These are phyloP conservation scores for Teinopalpus imperialis DNA, from an alignment of 2,888 invertebrate genomes.

Conservation along the genomic window DNA sequence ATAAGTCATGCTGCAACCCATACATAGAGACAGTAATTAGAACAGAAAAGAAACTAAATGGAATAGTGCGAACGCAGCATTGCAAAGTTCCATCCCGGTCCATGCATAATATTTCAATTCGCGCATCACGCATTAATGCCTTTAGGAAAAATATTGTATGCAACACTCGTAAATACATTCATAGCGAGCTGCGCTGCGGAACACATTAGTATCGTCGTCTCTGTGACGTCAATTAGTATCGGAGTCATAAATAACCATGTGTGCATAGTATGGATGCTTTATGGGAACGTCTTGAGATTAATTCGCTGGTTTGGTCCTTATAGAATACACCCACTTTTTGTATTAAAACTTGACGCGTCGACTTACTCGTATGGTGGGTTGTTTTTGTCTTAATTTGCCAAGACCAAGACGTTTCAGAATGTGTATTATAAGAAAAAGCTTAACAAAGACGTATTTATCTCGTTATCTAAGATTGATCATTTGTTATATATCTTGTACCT, in stretches of 20 bases:
- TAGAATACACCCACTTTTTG: constrained; percentile 19
- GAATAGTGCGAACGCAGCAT: constrained; percentile 37
- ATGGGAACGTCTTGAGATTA: constrained; percentile 20
- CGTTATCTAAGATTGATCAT: not conserved
- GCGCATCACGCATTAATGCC: constrained; percentile 64
- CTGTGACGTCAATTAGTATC: constrained; percentile 59
- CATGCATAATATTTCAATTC: constrained; percentile 60
- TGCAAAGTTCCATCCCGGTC: constrained; percentile 37
- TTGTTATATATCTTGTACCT: constrained; percentile 1
- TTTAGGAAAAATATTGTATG: constrained; percentile 66
- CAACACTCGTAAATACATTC: constrained; percentile 53
- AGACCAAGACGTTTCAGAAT: constrained; percentile 2
- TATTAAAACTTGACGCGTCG: not conserved
- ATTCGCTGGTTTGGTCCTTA: constrained; percentile 20
- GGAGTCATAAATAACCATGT: constrained; percentile 41
- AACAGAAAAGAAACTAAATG: too few relatives aligned
- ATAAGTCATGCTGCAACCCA: too few relatives aligned
- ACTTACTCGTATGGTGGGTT: too few relatives aligned
- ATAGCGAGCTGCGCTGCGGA: constrained; percentile 43
- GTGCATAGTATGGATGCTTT: constrained; percentile 30
- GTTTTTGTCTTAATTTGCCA: constrained; percentile 1
- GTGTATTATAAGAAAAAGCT: not conserved
- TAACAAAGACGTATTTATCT: not conserved
- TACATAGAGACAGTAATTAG: too few relatives aligned
- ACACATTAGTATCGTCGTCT: constrained; percentile 41